These are phyloP conservation scores for Drosophila subquinaria DNA, from an alignment of 2,888 invertebrate genomes.

Conservation along the genomic window DNA sequence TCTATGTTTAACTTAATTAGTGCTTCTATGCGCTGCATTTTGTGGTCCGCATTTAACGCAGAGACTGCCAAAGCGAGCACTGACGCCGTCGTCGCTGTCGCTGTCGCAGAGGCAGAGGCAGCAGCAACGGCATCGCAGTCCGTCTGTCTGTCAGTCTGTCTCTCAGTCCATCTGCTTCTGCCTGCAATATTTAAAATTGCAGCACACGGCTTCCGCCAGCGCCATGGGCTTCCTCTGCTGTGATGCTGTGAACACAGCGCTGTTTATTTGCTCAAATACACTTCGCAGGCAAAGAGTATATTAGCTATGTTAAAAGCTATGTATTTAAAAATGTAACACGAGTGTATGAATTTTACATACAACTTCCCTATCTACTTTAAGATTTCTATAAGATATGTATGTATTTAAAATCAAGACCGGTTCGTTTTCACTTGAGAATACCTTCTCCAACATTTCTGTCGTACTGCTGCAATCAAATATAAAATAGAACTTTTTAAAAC, in stretches of 20 bases:
- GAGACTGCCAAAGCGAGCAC: slow-evolving; percentile 53
- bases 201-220: slow-evolving; percentile 49
- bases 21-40: slow-evolving; percentile 75
- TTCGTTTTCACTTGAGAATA: too few relatives aligned
- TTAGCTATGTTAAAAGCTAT: neutral
- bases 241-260: slow-evolving; percentile 35
- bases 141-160: slow-evolving; percentile 8
- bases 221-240: slow-evolving; percentile 37
- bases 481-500: too few relatives aligned
- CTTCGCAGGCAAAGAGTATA: neutral
- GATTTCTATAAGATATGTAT: too few relatives aligned
- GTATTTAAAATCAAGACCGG: too few relatives aligned
- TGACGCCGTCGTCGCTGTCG: slow-evolving; percentile 28
- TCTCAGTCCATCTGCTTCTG: slow-evolving; percentile 22
- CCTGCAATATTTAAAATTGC: slow-evolving; percentile 72
- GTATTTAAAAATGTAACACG: too few relatives aligned
- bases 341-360: too few relatives aligned
- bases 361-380: too few relatives aligned
- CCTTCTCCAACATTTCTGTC: too few relatives aligned
- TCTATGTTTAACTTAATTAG: slow-evolving; percentile 81
- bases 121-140: slow-evolving; percentile 26
- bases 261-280: slow-evolving; percentile 62
- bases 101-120: neutral
- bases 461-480: too few relatives aligned
- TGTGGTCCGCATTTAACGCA: slow-evolving; percentile 78